Evolutionary conservation across 2,113 vertebrate genomes (phyloP).

Genomic region (Cephalopholis sonnerati): DNA sequence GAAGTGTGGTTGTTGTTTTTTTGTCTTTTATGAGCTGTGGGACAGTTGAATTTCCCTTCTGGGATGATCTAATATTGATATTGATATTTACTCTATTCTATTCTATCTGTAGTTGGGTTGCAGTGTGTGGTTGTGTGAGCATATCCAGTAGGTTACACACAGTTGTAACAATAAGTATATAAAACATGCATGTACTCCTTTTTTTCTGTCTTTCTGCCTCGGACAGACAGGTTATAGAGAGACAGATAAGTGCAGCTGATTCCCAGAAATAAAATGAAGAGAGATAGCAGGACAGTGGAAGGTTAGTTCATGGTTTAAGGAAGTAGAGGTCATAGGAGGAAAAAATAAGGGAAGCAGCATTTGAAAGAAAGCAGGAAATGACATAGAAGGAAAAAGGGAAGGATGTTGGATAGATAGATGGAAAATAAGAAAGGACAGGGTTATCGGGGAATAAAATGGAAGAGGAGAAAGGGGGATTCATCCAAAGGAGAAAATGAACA

Average conservation of each 20-base stretch:
- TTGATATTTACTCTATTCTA: no score
- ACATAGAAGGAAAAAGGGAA: neutral
- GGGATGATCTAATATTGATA: no score
- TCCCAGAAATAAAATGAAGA: neutral
- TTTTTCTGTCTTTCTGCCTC: neutral
- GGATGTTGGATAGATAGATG: neutral
- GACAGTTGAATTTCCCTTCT: no score
- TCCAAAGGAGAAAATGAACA: neutral
- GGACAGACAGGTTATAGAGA: neutral
- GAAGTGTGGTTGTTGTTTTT: no score
- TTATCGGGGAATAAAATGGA: neutral
- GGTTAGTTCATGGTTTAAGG: neutral
- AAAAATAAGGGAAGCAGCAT: neutral
- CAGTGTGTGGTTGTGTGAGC: no score
- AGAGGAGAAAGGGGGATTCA: neutral
- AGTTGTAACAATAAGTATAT: neutral
- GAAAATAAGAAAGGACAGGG: slow-evolving; percentile 1
- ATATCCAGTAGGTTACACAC: neutral
- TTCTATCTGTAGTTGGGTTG: no score
- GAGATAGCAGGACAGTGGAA: neutral
- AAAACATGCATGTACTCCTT: neutral
- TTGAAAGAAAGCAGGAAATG: neutral
- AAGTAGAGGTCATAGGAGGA: neutral
- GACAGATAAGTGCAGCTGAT: neutral
- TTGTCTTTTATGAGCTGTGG: no score